A percentile compares a stretch with the other conserved stretches of the same genome.
Evolutionary conservation across 1,140 invertebrate species (phyloP).

Genomic region (Lasaia peninsularis): DNA sequence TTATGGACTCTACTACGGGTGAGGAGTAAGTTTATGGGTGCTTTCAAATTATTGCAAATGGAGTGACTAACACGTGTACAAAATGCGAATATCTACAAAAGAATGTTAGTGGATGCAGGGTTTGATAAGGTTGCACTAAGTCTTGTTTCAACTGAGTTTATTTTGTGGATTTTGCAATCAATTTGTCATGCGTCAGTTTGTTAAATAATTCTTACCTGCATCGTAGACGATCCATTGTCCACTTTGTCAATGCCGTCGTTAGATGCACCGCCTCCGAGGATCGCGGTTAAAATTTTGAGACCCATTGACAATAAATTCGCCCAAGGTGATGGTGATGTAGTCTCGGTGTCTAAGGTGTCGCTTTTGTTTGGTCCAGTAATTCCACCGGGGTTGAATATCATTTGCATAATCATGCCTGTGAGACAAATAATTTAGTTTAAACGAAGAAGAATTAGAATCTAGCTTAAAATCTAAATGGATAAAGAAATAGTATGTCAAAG

Average conservation of each 20-base stretch:
- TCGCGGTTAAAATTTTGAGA: slow-evolving; percentile 88
- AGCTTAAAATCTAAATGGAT: too few relatives aligned
- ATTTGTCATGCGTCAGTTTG: slow-evolving; percentile 27
- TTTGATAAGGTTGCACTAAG: background rate
- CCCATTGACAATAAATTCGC: slow-evolving; percentile 88
- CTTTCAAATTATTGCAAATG: slow-evolving; percentile 26
- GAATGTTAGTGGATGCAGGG: slow-evolving; percentile 59
- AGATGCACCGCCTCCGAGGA: slow-evolving; percentile 85
- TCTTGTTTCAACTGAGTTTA: background rate
- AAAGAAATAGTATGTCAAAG: too few relatives aligned
- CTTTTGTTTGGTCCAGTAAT: slow-evolving; percentile 87
- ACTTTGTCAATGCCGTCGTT: slow-evolving; percentile 92
- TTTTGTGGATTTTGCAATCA: slow-evolving; percentile 20
- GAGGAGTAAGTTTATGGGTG: slow-evolving; percentile 54
- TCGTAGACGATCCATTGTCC: slow-evolving; percentile 87
- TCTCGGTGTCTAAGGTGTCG: slow-evolving; percentile 83
- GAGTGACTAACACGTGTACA: slow-evolving; percentile 47
- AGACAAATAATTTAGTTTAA: slow-evolving; percentile 4
- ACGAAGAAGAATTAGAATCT: too few relatives aligned
- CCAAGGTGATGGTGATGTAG: slow-evolving; percentile 86
- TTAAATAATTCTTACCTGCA: slow-evolving; percentile 83
- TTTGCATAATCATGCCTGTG: slow-evolving; percentile 88
- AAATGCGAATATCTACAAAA: slow-evolving; percentile 58
- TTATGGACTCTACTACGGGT: slow-evolving; percentile 47
- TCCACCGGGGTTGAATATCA: slow-evolving; percentile 84